These are phyloP conservation scores for Drosophila littoralis DNA, from an alignment of 1,140 invertebrate species.

Conservation along the genomic window DNA sequence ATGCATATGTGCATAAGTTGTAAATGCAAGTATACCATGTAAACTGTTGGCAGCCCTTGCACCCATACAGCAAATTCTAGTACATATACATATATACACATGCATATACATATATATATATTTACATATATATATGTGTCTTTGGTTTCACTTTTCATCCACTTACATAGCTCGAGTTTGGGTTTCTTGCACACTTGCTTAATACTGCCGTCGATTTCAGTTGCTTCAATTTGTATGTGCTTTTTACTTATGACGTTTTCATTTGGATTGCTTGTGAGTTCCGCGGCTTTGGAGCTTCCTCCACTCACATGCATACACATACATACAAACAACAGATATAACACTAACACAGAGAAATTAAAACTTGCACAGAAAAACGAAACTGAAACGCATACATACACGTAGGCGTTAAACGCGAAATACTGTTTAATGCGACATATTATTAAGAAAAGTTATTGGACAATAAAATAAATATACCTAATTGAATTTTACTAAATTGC, in stretches of 20 bases:
- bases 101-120: background rate
- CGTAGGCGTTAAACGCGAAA: conserved; percentile 30
- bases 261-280: conserved; percentile 36
- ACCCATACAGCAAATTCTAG: background rate
- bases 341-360: conserved; percentile 35
- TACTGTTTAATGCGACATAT: conserved; percentile 39
- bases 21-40: background rate
- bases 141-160: conserved; percentile 26
- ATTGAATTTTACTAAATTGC: conserved; percentile 25
- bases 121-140: background rate
- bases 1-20: conserved; percentile 1
- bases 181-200: conserved; percentile 14
- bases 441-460: conserved; percentile 18
- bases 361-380: conserved; percentile 19
- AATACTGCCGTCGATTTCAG: conserved; percentile 13
- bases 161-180: conserved; percentile 28
- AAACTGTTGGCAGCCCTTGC: no score
- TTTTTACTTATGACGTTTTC: conserved; percentile 36
- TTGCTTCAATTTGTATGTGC: conserved; percentile 18
- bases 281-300: conserved; percentile 46
- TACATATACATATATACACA: background rate
- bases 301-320: conserved; percentile 30
- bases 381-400: conserved; percentile 30
- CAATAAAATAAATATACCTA: conserved; percentile 25
- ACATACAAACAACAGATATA: conserved; percentile 28